phyloP scores from a whole-genome alignment of 2,797 vertebrate genomes.

The Pseudocheirus occidentalis region DNA sequence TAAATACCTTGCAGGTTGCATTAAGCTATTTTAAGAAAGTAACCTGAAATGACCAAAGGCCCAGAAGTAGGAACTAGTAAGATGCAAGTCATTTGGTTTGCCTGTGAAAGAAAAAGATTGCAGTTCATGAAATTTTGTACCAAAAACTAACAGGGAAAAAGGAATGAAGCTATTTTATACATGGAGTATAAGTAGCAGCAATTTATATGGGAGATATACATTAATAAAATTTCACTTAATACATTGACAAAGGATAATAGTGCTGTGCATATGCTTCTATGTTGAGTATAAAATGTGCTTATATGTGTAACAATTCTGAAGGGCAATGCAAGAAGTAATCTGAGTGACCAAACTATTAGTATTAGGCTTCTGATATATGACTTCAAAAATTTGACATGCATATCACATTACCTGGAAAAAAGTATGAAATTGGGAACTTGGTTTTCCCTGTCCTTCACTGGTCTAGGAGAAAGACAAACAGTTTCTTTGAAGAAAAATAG shows the following conservation, averaged over 20 bases:
- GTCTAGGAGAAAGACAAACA: neutral
- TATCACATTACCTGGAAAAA: neutral
- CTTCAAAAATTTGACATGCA: constrained; percentile 31
- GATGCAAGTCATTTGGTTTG: neutral
- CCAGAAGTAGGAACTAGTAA: neutral
- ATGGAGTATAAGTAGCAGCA: neutral
- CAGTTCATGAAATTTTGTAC: neutral
- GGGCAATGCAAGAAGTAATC: neutral
- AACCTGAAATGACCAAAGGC: neutral
- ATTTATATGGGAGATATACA: neutral
- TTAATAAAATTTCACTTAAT: neutral
- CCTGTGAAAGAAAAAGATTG: neutral
- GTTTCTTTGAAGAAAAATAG: neutral
- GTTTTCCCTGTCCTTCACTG: constrained; percentile 1
- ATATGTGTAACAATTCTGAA: neutral
- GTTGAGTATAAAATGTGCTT: neutral
- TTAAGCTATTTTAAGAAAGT: neutral
- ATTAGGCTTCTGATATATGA: neutral
- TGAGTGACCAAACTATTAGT: neutral
- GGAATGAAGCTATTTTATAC: neutral
- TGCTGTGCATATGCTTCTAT: neutral
- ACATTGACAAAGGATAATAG: neutral
- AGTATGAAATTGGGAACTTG: neutral
- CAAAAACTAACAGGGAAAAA: neutral
- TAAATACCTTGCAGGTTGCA: neutral